A percentile compares a stretch with the other conserved stretches of the same genome.
phyloP scores from a whole-genome alignment of 2,888 invertebrate genomes.

The Drosophila ezoana region DNA sequence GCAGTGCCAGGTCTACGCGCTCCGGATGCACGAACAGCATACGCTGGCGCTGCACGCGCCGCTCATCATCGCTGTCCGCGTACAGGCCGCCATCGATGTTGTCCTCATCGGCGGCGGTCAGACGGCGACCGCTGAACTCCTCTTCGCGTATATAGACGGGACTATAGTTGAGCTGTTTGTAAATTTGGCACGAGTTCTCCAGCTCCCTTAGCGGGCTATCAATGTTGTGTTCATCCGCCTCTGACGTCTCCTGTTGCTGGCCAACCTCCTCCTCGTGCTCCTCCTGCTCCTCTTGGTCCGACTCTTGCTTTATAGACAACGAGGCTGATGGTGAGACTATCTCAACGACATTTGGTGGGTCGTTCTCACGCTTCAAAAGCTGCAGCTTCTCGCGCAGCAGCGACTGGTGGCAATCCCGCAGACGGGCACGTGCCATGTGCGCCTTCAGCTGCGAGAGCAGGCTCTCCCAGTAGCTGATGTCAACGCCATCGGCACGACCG shows the following conservation, averaged over 20 bases:
- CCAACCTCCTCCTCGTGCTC: not conserved
- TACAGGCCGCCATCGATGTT: slow-evolving; percentile 60
- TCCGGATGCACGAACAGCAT: slow-evolving; percentile 71
- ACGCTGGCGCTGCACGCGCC: slow-evolving; percentile 55
- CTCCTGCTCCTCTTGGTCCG: not conserved
- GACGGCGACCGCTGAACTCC: slow-evolving; percentile 57
- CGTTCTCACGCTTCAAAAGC: slow-evolving; percentile 94
- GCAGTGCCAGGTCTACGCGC: slow-evolving; percentile 58
- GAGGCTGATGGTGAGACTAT: not conserved
- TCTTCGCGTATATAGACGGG: slow-evolving; percentile 88
- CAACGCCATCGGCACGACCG: slow-evolving; percentile 94
- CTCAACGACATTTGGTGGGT: slow-evolving; percentile 78
- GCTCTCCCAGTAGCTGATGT: slow-evolving; percentile 99
- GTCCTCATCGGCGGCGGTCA: slow-evolving; percentile 50
- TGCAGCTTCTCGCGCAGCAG: slow-evolving; percentile 94
- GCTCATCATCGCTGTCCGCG: slow-evolving; percentile 63
- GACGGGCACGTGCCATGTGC: slow-evolving; percentile 95
- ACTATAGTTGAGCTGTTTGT: slow-evolving; percentile 93
- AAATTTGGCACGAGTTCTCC: slow-evolving; percentile 85
- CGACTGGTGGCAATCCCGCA: slow-evolving; percentile 96
- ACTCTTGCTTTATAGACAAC: slow-evolving; percentile 15
- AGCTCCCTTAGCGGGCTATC: slow-evolving; percentile 54
- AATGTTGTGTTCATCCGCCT: slow-evolving; percentile 69
- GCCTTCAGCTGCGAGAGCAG: slow-evolving; percentile 97
- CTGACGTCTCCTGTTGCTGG: not conserved